Evolutionary conservation across 2,797 vertebrate species (phyloP).

Genomic region (Tokudaia muenninki): DNA sequence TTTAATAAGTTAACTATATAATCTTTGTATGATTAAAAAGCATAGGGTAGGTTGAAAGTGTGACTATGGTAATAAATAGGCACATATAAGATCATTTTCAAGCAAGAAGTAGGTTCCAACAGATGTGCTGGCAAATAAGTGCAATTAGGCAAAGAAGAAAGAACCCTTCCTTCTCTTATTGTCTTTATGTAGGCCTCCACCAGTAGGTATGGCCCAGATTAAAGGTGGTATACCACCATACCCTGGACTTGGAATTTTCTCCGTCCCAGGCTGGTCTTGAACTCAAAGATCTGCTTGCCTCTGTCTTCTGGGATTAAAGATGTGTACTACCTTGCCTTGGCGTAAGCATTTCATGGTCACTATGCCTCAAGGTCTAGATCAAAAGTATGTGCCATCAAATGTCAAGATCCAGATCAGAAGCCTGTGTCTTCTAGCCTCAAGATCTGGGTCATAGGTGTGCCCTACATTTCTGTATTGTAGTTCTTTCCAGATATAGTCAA

Average conservation of each 20-base stretch:
- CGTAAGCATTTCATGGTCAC: not conserved
- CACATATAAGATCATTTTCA: not conserved
- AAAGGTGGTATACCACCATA: too few species aligned
- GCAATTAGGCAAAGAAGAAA: not conserved
- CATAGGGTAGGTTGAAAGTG: not conserved
- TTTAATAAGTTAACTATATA: conserved; percentile 13
- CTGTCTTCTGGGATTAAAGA: not conserved
- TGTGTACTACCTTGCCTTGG: not conserved
- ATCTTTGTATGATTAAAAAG: conserved; percentile 9
- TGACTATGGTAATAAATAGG: not conserved
- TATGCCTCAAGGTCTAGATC: not conserved
- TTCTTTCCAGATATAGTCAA: not conserved
- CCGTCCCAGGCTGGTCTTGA: not conserved
- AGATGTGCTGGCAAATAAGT: not conserved
- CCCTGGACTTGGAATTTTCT: not conserved
- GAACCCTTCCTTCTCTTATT: not conserved
- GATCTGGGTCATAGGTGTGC: not conserved
- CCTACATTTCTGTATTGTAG: not conserved
- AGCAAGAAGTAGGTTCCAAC: not conserved
- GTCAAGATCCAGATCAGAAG: not conserved
- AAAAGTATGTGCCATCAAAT: not conserved
- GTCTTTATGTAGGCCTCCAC: not conserved
- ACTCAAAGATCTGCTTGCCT: not conserved
- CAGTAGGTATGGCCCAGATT: not conserved
- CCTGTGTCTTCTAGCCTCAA: not conserved